phyloP scores from a whole-genome alignment of 2,888 invertebrate species.

The Spatulosminthurus flaviceps region DNA sequence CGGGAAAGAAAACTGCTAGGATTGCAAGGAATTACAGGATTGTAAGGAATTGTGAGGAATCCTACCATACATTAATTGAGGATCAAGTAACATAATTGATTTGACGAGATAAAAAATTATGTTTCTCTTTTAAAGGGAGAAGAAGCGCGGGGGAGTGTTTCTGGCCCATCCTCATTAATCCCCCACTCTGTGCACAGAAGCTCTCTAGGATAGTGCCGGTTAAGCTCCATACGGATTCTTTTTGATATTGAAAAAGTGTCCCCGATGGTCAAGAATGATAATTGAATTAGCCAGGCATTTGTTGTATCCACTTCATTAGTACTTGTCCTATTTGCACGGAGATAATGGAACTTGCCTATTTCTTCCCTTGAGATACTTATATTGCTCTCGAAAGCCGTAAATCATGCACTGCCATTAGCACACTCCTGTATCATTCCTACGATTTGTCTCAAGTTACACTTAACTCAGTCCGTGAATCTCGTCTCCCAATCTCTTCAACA shows the following conservation, averaged over 20 bases:
- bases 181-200: not conserved
- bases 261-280: conserved; percentile 50
- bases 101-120: conserved; percentile 40
- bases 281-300: conserved; percentile 50
- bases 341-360: conserved; percentile 49
- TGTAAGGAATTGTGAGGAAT: no score
- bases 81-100: conserved; percentile 38
- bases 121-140: conserved; percentile 29
- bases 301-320: conserved; percentile 50
- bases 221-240: not conserved
- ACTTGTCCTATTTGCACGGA: conserved; percentile 49
- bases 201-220: not conserved
- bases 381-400: conserved; percentile 23
- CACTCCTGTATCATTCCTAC: not conserved
- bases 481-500: not conserved
- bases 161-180: conserved; percentile 1
- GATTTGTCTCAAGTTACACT: conserved; percentile 18
- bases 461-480: not conserved
- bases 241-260: conserved; percentile 42
- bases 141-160: conserved; percentile 6
- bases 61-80: no score
- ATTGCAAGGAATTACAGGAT: no score
- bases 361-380: conserved; percentile 50
- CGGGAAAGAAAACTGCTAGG: no score
- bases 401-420: conserved; percentile 14